Conservation (phyloP, 2,113 vertebrate species). For the Fukomys damarensis region DNA sequence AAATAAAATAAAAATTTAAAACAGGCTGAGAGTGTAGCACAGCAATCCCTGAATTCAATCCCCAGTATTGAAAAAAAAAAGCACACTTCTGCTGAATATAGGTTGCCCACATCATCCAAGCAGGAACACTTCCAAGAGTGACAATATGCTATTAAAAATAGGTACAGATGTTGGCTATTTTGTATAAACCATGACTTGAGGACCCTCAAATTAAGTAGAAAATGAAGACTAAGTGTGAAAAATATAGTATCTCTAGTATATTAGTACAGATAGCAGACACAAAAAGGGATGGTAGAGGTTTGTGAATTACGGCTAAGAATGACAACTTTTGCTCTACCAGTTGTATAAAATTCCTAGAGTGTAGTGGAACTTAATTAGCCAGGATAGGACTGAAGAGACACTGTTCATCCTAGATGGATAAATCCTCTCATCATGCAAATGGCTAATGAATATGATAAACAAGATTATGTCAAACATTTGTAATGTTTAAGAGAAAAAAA, state of each 20-base stretch:
- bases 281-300: neutral
- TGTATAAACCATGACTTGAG: constrained; percentile 51
- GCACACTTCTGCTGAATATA: constrained; percentile 61
- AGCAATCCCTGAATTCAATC: neutral
- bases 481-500: neutral
- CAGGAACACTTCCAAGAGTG: constrained; percentile 10
- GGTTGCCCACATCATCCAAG: constrained; percentile 7
- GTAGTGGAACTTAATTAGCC: constrained; percentile 16
- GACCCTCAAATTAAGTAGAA: constrained; percentile 32
- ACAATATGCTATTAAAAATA: constrained; percentile 42
- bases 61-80: constrained; percentile 21
- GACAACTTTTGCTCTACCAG: neutral
- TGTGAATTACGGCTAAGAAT: neutral
- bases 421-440: neutral
- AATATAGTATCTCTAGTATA: neutral
- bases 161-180: neutral
- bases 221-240: constrained; percentile 45
- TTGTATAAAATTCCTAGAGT: constrained; percentile 40
- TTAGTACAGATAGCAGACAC: neutral
- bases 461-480: constrained; percentile 3
- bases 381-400: neutral
- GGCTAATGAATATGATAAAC: constrained; percentile 21
- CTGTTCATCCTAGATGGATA: neutral
- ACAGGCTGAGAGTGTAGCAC: neutral
- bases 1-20: neutral